Conservation (phyloP, 2,888 invertebrate species). For the Tubulanus polymorphus region DNA sequence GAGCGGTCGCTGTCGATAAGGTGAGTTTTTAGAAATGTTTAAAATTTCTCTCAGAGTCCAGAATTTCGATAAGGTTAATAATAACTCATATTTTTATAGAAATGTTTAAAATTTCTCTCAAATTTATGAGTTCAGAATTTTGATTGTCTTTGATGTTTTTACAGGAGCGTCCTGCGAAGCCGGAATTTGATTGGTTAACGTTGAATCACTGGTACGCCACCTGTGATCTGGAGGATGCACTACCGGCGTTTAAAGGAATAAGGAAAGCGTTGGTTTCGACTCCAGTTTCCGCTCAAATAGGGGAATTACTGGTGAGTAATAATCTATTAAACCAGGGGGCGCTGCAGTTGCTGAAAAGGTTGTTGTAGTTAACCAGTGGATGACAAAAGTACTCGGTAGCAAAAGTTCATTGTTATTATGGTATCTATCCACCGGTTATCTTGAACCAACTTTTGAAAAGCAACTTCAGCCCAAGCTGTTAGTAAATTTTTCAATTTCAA, state of each 20-base stretch:
- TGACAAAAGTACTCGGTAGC: too few species aligned
- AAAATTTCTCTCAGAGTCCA: not conserved
- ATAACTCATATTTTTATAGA: not conserved
- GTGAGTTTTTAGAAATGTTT: constrained; percentile 20
- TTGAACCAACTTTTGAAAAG: too few species aligned
- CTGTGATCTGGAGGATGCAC: constrained; percentile 63
- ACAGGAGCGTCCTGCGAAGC: constrained; percentile 52
- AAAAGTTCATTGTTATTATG: too few species aligned
- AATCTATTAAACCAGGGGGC: not conserved
- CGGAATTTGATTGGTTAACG: constrained; percentile 61
- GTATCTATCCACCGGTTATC: too few species aligned
- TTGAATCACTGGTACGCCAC: constrained; percentile 68
- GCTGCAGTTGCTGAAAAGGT: too few species aligned
- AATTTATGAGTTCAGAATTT: too few species aligned
- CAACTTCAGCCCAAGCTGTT: too few species aligned
- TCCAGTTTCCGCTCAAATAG: constrained; percentile 40
- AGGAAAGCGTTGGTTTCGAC: constrained; percentile 40
- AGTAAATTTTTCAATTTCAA: too few species aligned
- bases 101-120: not conserved
- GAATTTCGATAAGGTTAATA: not conserved
- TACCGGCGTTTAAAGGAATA: constrained; percentile 52
- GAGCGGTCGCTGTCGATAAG: constrained; percentile 55
- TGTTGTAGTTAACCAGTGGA: too few species aligned
- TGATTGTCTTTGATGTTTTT: constrained; percentile 6
- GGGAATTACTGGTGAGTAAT: constrained; percentile 28